These are phyloP conservation scores for Cremastobaeus sp. DNA, from an alignment of 2,888 invertebrate species.

Conservation along the genomic window DNA sequence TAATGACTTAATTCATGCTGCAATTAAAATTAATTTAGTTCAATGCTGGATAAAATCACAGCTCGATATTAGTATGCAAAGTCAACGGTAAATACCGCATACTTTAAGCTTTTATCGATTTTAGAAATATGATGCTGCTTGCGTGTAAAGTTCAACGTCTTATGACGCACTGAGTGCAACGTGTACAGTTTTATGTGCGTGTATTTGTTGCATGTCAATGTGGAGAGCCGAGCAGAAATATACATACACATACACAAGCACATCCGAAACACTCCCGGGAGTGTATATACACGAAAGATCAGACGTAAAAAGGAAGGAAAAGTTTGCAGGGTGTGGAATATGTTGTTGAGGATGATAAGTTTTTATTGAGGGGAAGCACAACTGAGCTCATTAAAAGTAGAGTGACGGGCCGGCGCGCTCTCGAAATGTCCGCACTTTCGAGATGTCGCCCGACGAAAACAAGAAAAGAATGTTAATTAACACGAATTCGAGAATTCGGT, in stretches of 20 bases:
- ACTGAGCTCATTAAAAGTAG: constrained; percentile 53
- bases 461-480: constrained; percentile 56
- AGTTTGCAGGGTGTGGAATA: constrained; percentile 44
- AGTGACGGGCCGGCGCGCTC: constrained; percentile 37
- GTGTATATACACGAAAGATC: constrained; percentile 29
- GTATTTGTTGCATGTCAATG: not conserved
- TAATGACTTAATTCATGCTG: constrained; percentile 20
- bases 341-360: constrained; percentile 55
- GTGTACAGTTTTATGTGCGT: constrained; percentile 11
- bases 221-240: constrained; percentile 14
- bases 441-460: constrained; percentile 41
- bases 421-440: constrained; percentile 45
- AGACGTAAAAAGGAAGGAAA: constrained; percentile 39
- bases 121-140: constrained; percentile 60
- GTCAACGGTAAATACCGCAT: constrained; percentile 54
- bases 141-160: constrained; percentile 65
- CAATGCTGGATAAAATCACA: constrained; percentile 40
- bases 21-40: constrained; percentile 38
- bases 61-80: constrained; percentile 39
- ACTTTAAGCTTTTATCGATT: constrained; percentile 60
- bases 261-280: constrained; percentile 24
- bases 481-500: constrained; percentile 44
- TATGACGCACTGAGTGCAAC: constrained; percentile 57
- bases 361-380: constrained; percentile 54
- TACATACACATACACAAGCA: constrained; percentile 1